Percentiles rank a stretch among this genome's conserved stretches.
These are phyloP conservation scores for Eremobia ochroleuca DNA, from an alignment of 2,888 invertebrate genomes.

Conservation along the genomic window DNA sequence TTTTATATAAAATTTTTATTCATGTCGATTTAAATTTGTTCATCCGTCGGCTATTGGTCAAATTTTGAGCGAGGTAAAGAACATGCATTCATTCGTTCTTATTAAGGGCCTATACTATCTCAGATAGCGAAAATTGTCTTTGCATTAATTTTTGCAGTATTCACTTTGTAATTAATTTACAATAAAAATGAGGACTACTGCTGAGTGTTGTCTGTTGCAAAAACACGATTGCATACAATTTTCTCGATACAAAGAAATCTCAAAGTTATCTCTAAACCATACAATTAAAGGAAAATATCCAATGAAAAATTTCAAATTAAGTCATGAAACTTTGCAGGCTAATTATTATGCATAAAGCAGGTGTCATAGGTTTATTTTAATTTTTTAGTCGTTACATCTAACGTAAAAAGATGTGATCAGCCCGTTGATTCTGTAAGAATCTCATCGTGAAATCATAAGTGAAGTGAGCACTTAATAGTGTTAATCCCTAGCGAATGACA, in stretches of 20 bases:
- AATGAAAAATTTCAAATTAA: not conserved
- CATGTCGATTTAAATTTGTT: conserved; percentile 22
- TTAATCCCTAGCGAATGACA: too few species aligned
- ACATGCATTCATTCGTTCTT: too few species aligned
- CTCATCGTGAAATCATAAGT: too few species aligned
- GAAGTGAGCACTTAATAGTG: too few species aligned
- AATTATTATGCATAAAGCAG: not conserved
- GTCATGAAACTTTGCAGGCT: too few species aligned
- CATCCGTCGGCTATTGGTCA: not conserved
- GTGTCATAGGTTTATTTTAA: not conserved
- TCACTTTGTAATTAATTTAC: not conserved
- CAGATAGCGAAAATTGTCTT: too few species aligned
- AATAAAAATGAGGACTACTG: not conserved
- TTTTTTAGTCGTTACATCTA: not conserved
- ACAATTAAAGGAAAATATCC: not conserved
- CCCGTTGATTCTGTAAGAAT: too few species aligned
- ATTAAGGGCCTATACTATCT: not conserved
- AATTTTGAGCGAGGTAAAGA: conserved; percentile 21
- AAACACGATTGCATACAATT: not conserved
- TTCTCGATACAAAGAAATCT: not conserved
- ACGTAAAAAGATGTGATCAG: not conserved
- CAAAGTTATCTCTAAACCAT: not conserved
- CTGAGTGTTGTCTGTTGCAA: not conserved
- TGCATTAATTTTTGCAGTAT: not conserved
- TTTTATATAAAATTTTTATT: too few species aligned